phyloP scores from a whole-genome alignment of 1,140 invertebrate genomes.

The Ridgeia piscesae region DNA sequence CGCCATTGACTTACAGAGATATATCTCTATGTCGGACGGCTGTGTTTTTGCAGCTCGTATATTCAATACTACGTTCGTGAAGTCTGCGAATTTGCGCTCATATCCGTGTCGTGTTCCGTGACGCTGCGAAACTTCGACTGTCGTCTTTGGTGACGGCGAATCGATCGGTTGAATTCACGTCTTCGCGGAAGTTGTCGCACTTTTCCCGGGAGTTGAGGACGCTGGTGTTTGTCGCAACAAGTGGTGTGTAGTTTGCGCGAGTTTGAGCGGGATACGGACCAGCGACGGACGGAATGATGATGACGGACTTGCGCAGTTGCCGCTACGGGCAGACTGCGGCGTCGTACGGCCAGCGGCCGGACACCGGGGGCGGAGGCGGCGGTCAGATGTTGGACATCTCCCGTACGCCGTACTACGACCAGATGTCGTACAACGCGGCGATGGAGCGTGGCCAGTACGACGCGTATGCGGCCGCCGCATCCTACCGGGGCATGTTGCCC shows the following conservation, averaged over 20 bases:
- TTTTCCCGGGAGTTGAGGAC: not conserved
- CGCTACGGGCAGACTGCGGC: conserved; percentile 21
- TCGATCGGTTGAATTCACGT: not conserved
- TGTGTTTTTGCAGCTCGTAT: not conserved
- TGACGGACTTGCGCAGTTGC: conserved; percentile 30
- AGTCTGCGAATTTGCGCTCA: not conserved
- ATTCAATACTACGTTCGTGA: not conserved
- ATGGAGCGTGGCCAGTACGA: conserved; percentile 8
- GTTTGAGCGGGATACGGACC: not conserved
- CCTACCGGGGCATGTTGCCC: not conserved
- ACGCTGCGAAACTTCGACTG: not conserved
- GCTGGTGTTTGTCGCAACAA: not conserved
- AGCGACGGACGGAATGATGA: conserved; percentile 25
- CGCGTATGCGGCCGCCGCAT: not conserved
- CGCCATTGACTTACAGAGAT: not conserved
- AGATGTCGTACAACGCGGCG: conserved; percentile 6
- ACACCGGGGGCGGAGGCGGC: not conserved
- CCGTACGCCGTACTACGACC: not conserved
- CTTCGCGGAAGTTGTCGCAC: no score
- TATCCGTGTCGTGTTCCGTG: not conserved
- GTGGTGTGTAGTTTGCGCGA: not conserved
- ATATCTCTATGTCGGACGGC: not conserved
- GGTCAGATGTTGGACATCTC: conserved; percentile 5
- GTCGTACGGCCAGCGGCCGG: not conserved
- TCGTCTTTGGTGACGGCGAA: not conserved